Evolutionary conservation across 1,140 invertebrate species (phyloP), one percentile per base, ranked within the genome.

Genomic region (Coelopa frigida): DNA sequence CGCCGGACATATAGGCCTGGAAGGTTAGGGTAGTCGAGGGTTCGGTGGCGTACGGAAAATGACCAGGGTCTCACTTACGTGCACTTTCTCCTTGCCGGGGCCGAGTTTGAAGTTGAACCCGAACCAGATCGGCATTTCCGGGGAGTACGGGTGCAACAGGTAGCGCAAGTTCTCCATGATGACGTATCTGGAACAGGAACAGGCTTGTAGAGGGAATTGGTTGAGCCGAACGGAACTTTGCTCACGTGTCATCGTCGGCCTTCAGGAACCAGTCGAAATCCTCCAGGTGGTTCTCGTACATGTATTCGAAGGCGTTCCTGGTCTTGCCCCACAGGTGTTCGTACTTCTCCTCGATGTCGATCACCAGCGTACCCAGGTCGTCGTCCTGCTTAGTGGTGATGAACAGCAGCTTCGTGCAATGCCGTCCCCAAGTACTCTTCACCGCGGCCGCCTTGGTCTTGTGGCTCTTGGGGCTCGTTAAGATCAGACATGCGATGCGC

Each of bases 281-380:
- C 50, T 90, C 73, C 20, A 76, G 70, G 59, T 94, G 83, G 59
- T 90, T 74, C 40, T 87, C 75, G 58, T 90, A 90, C 7, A 89
- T 74, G 59, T 92, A 89, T 59, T 82, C 79, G 64, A 95, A 96
- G 0, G 90, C 90, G 59, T 84, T 82, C 73, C 92, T 94, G 1
- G 93, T 96, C 73, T 97, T 97, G n/a, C 82, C 88, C 89, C 93
- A 96, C 2, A 97, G 73, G 60, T 86, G 80, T 48, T 94, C 78
- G 40, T 93, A 74, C 1, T 89, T 89, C 67, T 97, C 94, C 12
- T 77, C 70, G 1, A 95, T 85, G 42, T 27, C 51, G 21, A 83
- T 57, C 15, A 75, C 73, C 18, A 85, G 63, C 10, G 79, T 72
- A 41, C 79, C 79, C 49, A 84, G 67, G 46, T 71, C 72, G 17